Evolutionary conservation across 1,140 invertebrate genomes (phyloP).

Genomic region (Macrobrachium nipponense): DNA sequence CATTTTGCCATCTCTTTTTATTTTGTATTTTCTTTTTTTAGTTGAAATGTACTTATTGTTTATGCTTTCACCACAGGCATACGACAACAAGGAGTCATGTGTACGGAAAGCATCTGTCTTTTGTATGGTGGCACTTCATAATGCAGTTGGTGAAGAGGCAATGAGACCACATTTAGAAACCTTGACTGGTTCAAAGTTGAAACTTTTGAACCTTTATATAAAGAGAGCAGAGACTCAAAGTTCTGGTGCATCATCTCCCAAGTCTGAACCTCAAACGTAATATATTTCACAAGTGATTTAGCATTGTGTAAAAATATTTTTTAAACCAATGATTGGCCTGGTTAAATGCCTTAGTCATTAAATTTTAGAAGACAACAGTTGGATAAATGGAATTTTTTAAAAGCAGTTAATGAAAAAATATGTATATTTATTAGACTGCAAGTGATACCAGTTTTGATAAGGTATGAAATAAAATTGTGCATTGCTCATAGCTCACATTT

Average conservation of each 20-base stretch:
- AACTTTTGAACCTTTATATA: constrained; percentile 81
- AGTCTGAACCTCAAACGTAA: constrained; percentile 63
- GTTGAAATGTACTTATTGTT: constrained; percentile 37
- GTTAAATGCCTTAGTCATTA: too few species aligned
- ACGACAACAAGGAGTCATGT: constrained; percentile 87
- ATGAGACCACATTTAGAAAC: constrained; percentile 82
- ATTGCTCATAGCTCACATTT: constrained; percentile 12
- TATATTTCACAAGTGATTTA: constrained; percentile 28
- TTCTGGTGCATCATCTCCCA: constrained; percentile 63
- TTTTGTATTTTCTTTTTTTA: too few species aligned
- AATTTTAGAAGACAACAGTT: neutral
- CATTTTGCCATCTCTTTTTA: constrained; percentile 65
- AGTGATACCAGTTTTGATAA: constrained; percentile 7
- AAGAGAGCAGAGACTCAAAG: constrained; percentile 72
- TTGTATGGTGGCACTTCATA: constrained; percentile 93
- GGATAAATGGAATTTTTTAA: constrained; percentile 1
- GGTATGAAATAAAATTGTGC: constrained; percentile 11
- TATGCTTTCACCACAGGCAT: constrained; percentile 75
- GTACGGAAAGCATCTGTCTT: constrained; percentile 95
- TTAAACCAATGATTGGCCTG: neutral
- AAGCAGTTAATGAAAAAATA: neutral
- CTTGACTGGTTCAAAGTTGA: constrained; percentile 87
- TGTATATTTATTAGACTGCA: neutral
- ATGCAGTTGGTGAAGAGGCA: constrained; percentile 84
- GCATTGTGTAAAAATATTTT: constrained; percentile 15